Base-by-base conservation (phyloP, 2,888 invertebrate species). In the Eueremaeus valkanovi region DNA sequence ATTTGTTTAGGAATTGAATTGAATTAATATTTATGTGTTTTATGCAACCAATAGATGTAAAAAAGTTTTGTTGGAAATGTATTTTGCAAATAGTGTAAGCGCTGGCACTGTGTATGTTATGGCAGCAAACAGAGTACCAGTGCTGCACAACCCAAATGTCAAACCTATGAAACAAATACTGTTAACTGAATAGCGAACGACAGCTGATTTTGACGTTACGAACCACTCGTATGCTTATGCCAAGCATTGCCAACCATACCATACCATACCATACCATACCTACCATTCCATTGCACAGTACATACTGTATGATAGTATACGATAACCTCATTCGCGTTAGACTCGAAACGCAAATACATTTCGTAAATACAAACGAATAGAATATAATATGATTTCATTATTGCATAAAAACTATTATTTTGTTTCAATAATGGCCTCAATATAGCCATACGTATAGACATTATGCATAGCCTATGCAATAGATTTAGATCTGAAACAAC, bases 181-280 rank as follows among this genome's bases (percentile, higher is more conserved):
- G 72, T 45, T 55, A 31, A 42, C 42, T 72, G 45, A 70, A 49
- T 45, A 70, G 21, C 49, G 27, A 72, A 49, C 51, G 55, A 49
- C 74, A 73, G 74, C 74, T 70, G 72, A 74, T 76, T 74, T 68
- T 73, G 76, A 72, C 49, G 63, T 63, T 66, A 31, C n/a, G n/a
- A n/a, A n/a, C n/a, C n/a, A n/a, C n/a, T n/a, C n/a, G n/a, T n/a
- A n/a, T n/a, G n/a, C n/a, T n/a, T n/a, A n/a, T 51, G n/a, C 21
- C 5, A 49, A 55, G 18, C 55, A 55, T 5, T 9, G 8, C 27
- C 13, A 49, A 13, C 55, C 21, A 55, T 24, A 49, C 55, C 13
- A 55, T 55, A 24, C 55, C 27, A 55, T 27, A 24, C 55, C 6
- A 55, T 55, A 27, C 27, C 55, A 21, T 55, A 55, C 24, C 36